Conservation (phyloP, 2,797 vertebrate genomes). For the Phyllotis vaccarum region DNA sequence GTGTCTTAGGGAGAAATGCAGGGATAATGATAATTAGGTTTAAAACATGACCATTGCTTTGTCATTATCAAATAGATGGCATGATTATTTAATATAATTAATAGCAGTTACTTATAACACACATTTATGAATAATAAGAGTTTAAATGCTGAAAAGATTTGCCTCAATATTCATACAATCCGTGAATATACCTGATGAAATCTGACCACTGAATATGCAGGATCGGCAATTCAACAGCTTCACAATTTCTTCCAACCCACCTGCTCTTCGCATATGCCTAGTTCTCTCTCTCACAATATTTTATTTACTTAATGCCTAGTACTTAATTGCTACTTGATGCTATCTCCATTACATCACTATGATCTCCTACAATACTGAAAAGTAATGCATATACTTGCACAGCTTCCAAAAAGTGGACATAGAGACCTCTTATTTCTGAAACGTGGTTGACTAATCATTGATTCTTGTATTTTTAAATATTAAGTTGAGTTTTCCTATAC, state of each 20-base stretch:
- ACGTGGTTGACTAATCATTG: neutral
- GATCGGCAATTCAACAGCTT: neutral
- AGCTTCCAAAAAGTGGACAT: neutral
- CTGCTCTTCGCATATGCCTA: neutral
- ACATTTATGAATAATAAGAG: slow-evolving; percentile 52
- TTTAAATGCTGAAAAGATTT: slow-evolving; percentile 21
- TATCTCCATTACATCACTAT: neutral
- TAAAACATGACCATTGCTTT: slow-evolving; percentile 61
- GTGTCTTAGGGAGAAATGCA: slow-evolving; percentile 47
- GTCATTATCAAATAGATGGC: slow-evolving; percentile 42
- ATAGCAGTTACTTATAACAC: slow-evolving; percentile 31
- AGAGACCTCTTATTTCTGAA: neutral
- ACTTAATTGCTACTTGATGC: neutral
- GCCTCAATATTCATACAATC: neutral
- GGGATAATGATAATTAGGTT: slow-evolving; percentile 60
- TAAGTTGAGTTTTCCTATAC: neutral
- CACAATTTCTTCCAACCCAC: neutral
- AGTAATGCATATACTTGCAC: neutral
- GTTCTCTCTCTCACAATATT: neutral
- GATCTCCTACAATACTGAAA: neutral
- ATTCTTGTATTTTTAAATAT: neutral
- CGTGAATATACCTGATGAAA: neutral
- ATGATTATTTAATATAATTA: slow-evolving; percentile 60
- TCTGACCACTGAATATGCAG: neutral
- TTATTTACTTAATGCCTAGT: neutral